These are phyloP conservation scores for Notolabrus celidotus DNA, from an alignment of 2,797 vertebrate genomes.

Conservation along the genomic window DNA sequence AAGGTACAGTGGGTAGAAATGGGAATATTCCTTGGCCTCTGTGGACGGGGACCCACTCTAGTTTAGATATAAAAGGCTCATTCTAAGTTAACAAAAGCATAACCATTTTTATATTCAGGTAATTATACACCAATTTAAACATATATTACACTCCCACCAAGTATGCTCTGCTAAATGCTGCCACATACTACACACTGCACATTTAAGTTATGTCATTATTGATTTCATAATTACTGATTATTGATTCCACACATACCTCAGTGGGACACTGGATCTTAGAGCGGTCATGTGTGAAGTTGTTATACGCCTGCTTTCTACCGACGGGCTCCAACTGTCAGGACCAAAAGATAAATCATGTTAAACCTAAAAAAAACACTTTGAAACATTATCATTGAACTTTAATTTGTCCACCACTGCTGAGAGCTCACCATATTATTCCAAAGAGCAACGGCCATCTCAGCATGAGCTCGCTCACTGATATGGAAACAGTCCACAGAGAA, in stretches of 20 bases:
- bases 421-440: constrained; percentile 95
- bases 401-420: neutral
- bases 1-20: too few relatives aligned
- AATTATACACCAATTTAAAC: too few relatives aligned
- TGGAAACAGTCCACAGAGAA: constrained; percentile 93
- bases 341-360: constrained; percentile 32
- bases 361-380: constrained; percentile 20
- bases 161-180: too few relatives aligned
- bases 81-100: too few relatives aligned
- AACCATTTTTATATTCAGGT: too few relatives aligned
- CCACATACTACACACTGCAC: too few relatives aligned
- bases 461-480: constrained; percentile 87
- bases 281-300: constrained; percentile 90
- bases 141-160: too few relatives aligned
- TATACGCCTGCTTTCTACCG: constrained; percentile 88
- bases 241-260: constrained; percentile 65
- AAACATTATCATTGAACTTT: neutral
- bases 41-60: too few relatives aligned
- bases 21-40: too few relatives aligned
- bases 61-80: too few relatives aligned
- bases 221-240: too few relatives aligned
- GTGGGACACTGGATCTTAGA: constrained; percentile 90
- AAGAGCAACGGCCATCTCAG: constrained; percentile 91
- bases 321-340: constrained; percentile 89
- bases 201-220: too few relatives aligned